Percentiles rank a stretch among this genome's conserved stretches.
phyloP scores from a whole-genome alignment of 2,888 invertebrate genomes.

The Tenthredo livida region DNA sequence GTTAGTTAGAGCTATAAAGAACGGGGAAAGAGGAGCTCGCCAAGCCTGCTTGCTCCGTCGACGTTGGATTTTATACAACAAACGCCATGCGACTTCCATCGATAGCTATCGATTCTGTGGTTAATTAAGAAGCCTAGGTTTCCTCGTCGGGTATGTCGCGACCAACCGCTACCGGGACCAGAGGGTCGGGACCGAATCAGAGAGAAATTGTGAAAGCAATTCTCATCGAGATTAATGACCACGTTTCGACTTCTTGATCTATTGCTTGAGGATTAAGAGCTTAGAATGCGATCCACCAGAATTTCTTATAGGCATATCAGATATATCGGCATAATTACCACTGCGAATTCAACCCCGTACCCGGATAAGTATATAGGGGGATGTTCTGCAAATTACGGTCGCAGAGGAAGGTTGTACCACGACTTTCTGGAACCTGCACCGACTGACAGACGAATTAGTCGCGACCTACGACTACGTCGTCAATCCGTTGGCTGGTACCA shows the following conservation, averaged over 20 bases:
- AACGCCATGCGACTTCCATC: slow-evolving; percentile 45
- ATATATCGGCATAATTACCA: slow-evolving; percentile 16
- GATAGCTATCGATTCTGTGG: slow-evolving; percentile 40
- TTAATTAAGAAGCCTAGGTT: slow-evolving; percentile 63
- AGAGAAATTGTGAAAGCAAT: background rate
- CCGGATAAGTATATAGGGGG: background rate
- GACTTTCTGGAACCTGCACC: slow-evolving; percentile 24
- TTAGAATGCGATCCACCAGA: background rate
- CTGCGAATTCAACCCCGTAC: slow-evolving; percentile 23
- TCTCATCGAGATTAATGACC: slow-evolving; percentile 1
- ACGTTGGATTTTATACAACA: slow-evolving; percentile 25
- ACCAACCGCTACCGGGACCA: background rate
- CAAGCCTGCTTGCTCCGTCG: slow-evolving; percentile 30
- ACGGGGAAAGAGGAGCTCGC: slow-evolving; percentile 33
- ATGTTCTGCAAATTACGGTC: slow-evolving; percentile 13
- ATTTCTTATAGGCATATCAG: slow-evolving; percentile 1
- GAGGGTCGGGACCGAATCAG: background rate
- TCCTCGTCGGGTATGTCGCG: slow-evolving; percentile 54
- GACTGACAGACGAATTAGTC: slow-evolving; percentile 49
- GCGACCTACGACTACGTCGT: slow-evolving; percentile 53
- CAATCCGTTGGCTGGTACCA: slow-evolving; percentile 42
- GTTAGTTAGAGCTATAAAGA: slow-evolving; percentile 53
- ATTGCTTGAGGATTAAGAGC: background rate
- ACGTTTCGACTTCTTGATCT: background rate
- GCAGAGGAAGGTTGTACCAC: slow-evolving; percentile 45